Evolutionary conservation across 2,797 vertebrate genomes (phyloP), one percentile per base, ranked within the genome.

Genomic region (Hydrocynus forskahlii): DNA sequence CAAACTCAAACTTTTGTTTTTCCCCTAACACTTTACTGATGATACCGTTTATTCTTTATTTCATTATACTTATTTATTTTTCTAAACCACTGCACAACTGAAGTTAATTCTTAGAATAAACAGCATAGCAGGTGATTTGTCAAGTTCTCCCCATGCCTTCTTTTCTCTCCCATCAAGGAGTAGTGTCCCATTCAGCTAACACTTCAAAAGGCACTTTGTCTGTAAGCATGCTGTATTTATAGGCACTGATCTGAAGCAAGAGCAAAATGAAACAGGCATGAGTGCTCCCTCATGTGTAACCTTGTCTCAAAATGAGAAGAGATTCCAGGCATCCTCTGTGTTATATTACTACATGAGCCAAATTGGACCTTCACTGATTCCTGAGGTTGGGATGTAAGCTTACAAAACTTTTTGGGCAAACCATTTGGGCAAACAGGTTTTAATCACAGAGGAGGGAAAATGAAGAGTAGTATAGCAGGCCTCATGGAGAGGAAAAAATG

Each of bases 221-320:
- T 76, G 67, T 81, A 75, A 74, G 70, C 19, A 74, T 76, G 40
- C 73, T 83, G 69, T 62, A 81, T 76, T 84, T 35, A 78, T 63
- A 48, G 68, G 72, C 55, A 40, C 54, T 55, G 48, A 81, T 75
- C 25, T 57, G 55, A 80, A 50, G 38, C 74, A 57, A 13, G 4
- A 17, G 40, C 38, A 35, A 62, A 75, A 70, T 52, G 40, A 66
- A 74, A 55, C 16, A 5, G 8, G 43, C 10, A 12, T 9, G 35
- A 17, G 35, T 21, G 71, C 70, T 59, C 35, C 19, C 54, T 43
- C 2, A 40, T 38, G 14, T 23, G 35, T 79, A 14, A 21, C 54
- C 66, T 62, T 7, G 2, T 19, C 62, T 2, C 45, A 23, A 50
- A 52, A 50, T 14, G 59, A 63, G 29, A 10, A 45, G 48, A 19